Percentiles rank a stretch among this genome's conserved stretches.
Conservation (phyloP, 53 echinoderm and acorn worm genomes). For the Holothuria scabra region DNA sequence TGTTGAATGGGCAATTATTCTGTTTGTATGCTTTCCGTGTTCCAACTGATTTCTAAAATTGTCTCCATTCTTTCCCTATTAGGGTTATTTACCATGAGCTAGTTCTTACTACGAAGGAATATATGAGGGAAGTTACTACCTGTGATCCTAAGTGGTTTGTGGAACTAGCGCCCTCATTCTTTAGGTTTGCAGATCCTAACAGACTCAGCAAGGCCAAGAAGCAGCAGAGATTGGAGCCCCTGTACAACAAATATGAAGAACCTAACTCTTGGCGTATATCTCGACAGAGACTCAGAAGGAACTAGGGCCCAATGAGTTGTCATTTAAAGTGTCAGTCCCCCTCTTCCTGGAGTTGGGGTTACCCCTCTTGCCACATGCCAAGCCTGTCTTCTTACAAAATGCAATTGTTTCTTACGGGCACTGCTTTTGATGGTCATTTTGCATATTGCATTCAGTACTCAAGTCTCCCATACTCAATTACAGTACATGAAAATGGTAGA, state of each 20-base stretch:
- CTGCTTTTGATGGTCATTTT: no score
- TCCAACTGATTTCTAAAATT: not conserved
- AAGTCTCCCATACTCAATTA: no score
- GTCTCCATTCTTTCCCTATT: not conserved
- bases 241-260: slow-evolving; percentile 99
- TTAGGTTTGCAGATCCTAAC: slow-evolving; percentile 92
- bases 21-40: not conserved
- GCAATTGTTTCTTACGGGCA: no score
- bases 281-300: slow-evolving; percentile 89
- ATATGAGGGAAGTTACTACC: slow-evolving; percentile 97
- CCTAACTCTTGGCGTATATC: slow-evolving; percentile 99
- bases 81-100: slow-evolving; percentile 99
- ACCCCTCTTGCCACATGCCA: no score
- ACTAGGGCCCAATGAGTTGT: slow-evolving; percentile 43
- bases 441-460: no score
- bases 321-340: no score
- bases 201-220: slow-evolving; percentile 99
- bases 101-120: slow-evolving; percentile 98
- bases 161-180: slow-evolving; percentile 93
- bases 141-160: slow-evolving; percentile 97
- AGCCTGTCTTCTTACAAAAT: no score
- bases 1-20: no score
- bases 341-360: no score
- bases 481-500: no score
- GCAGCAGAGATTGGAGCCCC: slow-evolving; percentile 95